A percentile compares a stretch with the other conserved stretches of the same genome.
Evolutionary conservation across 2,113 vertebrate genomes (phyloP).

Genomic region (Spea multiplicata): DNA sequence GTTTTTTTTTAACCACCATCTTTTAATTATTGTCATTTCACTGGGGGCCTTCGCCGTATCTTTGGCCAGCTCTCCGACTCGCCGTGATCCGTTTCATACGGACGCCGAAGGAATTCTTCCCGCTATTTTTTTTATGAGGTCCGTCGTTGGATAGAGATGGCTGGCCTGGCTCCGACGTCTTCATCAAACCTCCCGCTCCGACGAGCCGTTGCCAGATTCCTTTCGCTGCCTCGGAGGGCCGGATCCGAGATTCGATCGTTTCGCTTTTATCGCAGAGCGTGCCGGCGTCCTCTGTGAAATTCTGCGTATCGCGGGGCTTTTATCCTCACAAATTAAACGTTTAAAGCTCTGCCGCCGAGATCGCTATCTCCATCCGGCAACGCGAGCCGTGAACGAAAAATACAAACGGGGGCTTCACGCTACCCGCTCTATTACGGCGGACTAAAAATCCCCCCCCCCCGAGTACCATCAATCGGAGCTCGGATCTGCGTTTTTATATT

Average conservation of each 20-base stretch:
- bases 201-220: too few relatives aligned
- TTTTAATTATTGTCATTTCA: not conserved
- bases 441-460: too few relatives aligned
- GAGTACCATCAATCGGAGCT: too few relatives aligned
- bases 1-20: too few relatives aligned
- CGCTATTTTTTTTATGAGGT: not conserved
- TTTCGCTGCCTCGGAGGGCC: too few relatives aligned
- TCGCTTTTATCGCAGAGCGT: too few relatives aligned
- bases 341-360: not conserved
- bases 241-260: too few relatives aligned
- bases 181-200: not conserved
- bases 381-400: not conserved
- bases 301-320: not conserved
- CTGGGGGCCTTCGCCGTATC: not conserved
- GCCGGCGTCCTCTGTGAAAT: not conserved
- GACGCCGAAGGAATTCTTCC: slow-evolving; percentile 24
- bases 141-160: not conserved
- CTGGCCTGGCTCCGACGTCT: not conserved
- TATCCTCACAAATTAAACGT: not conserved
- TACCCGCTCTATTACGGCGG: not conserved
- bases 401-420: not conserved
- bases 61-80: slow-evolving; percentile 1
- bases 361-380: not conserved
- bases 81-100: slow-evolving; percentile 20
- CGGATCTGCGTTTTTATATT: too few relatives aligned